Conservation (phyloP, 2,888 invertebrate genomes). For the Xestia rhomboidea region DNA sequence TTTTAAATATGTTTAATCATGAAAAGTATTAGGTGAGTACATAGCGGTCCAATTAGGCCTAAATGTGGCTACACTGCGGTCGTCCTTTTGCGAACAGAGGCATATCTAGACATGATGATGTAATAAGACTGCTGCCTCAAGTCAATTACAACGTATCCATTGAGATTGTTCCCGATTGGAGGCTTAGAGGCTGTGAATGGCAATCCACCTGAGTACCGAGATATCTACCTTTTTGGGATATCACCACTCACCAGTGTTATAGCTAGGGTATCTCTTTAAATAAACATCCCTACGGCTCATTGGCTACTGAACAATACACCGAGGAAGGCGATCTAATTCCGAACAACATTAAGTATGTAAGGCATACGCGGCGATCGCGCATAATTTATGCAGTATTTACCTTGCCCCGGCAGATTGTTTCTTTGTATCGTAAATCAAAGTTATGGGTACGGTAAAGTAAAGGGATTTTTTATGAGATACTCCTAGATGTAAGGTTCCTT, state of each 20-base stretch:
- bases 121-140: background rate
- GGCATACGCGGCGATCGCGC: constrained; percentile 57
- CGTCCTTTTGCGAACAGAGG: background rate
- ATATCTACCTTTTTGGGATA: background rate
- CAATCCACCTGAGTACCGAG: background rate
- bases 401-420: constrained; percentile 57
- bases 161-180: background rate
- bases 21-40: background rate
- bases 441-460: constrained; percentile 50
- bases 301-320: constrained; percentile 25
- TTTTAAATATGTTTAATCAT: background rate
- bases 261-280: constrained; percentile 3
- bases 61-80: background rate
- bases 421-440: constrained; percentile 64
- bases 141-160: background rate
- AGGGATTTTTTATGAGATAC: constrained; percentile 47
- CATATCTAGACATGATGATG: background rate
- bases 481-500: constrained; percentile 12
- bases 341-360: constrained; percentile 61
- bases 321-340: constrained; percentile 49
- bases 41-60: background rate
- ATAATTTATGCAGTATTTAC: constrained; percentile 66
- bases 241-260: background rate
- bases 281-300: constrained; percentile 15
- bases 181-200: background rate